A percentile compares a stretch with the other conserved stretches of the same genome.
phyloP scores from a whole-genome alignment of 2,113 vertebrate genomes.

The Parus major region DNA sequence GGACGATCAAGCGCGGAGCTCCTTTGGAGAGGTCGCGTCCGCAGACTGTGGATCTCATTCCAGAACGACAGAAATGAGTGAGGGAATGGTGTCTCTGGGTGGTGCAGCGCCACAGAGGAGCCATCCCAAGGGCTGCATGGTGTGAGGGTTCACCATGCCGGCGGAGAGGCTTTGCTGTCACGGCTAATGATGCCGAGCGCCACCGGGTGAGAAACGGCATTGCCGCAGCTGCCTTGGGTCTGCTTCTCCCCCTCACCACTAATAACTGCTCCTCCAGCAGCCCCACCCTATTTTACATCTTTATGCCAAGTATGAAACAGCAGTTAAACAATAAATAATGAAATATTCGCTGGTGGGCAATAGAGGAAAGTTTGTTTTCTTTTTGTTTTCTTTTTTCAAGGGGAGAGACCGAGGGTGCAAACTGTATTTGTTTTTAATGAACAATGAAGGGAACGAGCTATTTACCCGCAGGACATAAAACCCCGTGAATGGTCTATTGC shows the following conservation, averaged over 20 bases:
- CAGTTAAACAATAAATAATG: conserved; percentile 51
- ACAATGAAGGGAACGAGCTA: background rate
- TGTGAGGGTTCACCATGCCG: background rate
- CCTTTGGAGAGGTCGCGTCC: conserved; percentile 32
- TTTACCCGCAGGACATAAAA: background rate
- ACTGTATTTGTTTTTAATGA: conserved; percentile 29
- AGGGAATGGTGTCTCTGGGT: background rate
- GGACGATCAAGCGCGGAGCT: conserved; percentile 28
- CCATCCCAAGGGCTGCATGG: background rate
- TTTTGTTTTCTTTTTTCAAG: background rate
- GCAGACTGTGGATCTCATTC: conserved; percentile 44
- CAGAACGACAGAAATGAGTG: background rate
- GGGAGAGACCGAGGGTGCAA: background rate
- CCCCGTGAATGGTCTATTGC: background rate
- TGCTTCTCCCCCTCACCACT: background rate
- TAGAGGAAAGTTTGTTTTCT: background rate
- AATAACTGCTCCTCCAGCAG: background rate
- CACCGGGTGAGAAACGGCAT: background rate
- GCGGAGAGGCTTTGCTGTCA: background rate
- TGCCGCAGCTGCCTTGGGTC: background rate
- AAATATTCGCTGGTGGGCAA: background rate
- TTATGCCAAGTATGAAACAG: background rate
- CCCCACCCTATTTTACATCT: background rate
- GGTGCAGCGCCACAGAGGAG: background rate
- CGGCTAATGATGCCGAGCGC: background rate